Base-by-base conservation (phyloP, 2,113 vertebrate species). In the Salminus brasiliensis region DNA sequence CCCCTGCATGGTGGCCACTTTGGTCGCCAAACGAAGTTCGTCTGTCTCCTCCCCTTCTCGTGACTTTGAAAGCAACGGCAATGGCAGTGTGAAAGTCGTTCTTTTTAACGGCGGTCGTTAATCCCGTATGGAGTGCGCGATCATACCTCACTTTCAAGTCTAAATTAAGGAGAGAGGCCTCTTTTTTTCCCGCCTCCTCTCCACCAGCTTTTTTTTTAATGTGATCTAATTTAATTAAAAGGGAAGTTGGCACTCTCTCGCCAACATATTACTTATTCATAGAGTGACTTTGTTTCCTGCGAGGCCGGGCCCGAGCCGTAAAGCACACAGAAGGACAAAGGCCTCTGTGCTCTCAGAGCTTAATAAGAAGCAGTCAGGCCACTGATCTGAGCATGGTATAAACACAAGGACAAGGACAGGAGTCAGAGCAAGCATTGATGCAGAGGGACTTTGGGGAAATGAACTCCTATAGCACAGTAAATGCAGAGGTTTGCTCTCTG, bases 151-250 rank as follows among this genome's bases (percentile, higher is more conserved):
- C 80, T 84, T 86, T 87, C 80, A 80, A 80, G 84, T 82, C 82
- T 80, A 86, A 83, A 78, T 77, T 76, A 87, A 71, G 79, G 85
- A 30, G 52, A 25, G 68, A 79, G 75, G 63, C 43, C 66, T 23
- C 67, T 67, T 85, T 80, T 62, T 43, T n/a, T 29, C 60, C 63
- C 43, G 49, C 57, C 72, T 45, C 27, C 52, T 45, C 81, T 73
- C 65, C 34, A 53, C 29, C 9, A 67, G 39, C 67, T 18, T 1
- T 66, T 68, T 67, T 81, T 85, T 84, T 81, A 84, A 88, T 74
- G 80, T 41, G 57, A 78, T 74, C 88, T 90, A 67, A 92, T 93
- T 91, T 81, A 86, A 91, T 92, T 91, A 89, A 93, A 89, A 89
- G 81, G 82, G 62, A 88, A 85, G 74, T 88, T 92, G 88, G 89